Percentiles rank a stretch among this genome's conserved stretches.
Conservation (phyloP, 1,140 invertebrate species). For the Cheumatopsyche charites region DNA sequence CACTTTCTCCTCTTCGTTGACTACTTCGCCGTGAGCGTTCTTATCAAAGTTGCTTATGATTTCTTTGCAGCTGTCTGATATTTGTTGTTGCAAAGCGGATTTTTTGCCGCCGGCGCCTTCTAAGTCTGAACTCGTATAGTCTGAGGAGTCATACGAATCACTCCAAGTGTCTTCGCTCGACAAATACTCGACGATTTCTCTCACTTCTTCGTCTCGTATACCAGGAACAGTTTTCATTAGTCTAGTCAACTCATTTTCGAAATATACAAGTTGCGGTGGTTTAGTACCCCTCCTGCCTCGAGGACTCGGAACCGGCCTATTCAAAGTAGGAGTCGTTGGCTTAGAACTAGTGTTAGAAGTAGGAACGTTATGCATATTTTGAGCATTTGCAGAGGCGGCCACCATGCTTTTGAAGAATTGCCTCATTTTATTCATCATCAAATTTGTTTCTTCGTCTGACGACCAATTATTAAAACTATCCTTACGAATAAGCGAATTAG, state of each 20-base stretch:
- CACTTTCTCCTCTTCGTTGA: constrained; percentile 62
- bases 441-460: constrained; percentile 89
- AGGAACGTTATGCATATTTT: constrained; percentile 48
- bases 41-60: constrained; percentile 85
- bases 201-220: constrained; percentile 86
- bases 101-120: constrained; percentile 74
- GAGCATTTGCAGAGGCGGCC: constrained; percentile 67
- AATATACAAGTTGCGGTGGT: constrained; percentile 83
- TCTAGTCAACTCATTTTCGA: constrained; percentile 86
- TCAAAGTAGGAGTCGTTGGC: constrained; percentile 61
- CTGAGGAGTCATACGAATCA: constrained; percentile 88
- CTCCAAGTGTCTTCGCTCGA: constrained; percentile 92
- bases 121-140: constrained; percentile 87
- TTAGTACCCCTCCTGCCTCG: constrained; percentile 68
- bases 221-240: constrained; percentile 92
- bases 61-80: constrained; percentile 84
- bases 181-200: constrained; percentile 89
- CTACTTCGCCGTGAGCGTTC: constrained; percentile 53
- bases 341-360: constrained; percentile 53
- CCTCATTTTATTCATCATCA: constrained; percentile 94
- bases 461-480: constrained; percentile 94
- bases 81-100: constrained; percentile 80
- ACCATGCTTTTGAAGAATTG: constrained; percentile 90
- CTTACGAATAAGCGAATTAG: constrained; percentile 72
- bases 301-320: constrained; percentile 63